phyloP scores from a whole-genome alignment of 2,113 vertebrate genomes.

The Cyprinodon tularosa region DNA sequence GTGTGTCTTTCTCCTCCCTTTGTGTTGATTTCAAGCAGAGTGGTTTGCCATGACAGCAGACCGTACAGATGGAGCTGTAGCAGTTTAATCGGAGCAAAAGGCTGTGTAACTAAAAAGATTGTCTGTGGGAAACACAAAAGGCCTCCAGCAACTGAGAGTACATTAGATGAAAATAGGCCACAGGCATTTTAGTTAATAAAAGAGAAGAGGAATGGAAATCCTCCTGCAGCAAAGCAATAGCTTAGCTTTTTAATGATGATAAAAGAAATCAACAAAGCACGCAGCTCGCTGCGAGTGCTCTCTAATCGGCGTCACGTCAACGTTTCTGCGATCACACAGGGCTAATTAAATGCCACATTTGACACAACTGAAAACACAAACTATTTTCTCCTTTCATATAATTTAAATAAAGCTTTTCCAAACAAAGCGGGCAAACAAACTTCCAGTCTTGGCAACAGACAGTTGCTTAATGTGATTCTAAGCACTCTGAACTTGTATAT shows the following conservation, averaged over 20 bases:
- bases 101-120: conserved; percentile 70
- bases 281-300: conserved; percentile 45
- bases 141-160: conserved; percentile 54
- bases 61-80: conserved; percentile 54
- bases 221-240: conserved; percentile 63
- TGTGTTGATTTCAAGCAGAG: conserved; percentile 53
- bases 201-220: conserved; percentile 61
- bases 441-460: conserved; percentile 50
- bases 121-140: conserved; percentile 66
- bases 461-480: conserved; percentile 72
- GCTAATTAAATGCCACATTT: conserved; percentile 58
- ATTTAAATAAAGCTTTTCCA: conserved; percentile 66
- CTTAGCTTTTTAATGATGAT: conserved; percentile 61
- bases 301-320: conserved; percentile 59
- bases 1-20: conserved; percentile 16
- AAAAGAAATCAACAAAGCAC: conserved; percentile 66
- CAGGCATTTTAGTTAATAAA: conserved; percentile 68
- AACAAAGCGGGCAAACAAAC: conserved; percentile 48
- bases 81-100: conserved; percentile 55
- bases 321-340: conserved; percentile 55
- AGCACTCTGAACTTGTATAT: conserved; percentile 52
- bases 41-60: conserved; percentile 59
- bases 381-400: conserved; percentile 60
- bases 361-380: conserved; percentile 57
- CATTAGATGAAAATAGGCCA: conserved; percentile 71